Percentiles rank a stretch among this genome's conserved stretches.
phyloP scores from a whole-genome alignment of 2,113 vertebrate genomes.

The Procavia capensis region DNA sequence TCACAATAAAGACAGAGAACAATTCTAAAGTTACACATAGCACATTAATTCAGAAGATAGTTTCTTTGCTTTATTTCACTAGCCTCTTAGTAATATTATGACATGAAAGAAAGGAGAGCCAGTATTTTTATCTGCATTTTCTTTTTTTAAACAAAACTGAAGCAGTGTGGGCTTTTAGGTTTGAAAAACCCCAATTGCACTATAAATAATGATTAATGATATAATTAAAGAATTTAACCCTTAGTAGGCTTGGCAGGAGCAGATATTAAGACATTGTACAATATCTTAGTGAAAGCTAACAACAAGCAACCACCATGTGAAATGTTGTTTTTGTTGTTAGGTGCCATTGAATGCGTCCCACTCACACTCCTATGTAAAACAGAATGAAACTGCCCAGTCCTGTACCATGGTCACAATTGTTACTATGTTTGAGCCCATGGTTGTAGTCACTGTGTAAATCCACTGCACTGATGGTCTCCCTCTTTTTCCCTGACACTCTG shows the following conservation, averaged over 20 bases:
- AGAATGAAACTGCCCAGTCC: too few relatives aligned
- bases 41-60: not conserved
- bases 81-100: not conserved
- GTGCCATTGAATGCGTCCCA: too few relatives aligned
- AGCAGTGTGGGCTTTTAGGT: not conserved
- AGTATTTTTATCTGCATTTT: not conserved
- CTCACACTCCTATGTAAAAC: too few relatives aligned
- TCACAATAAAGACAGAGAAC: not conserved
- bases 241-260: not conserved
- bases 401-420: too few relatives aligned
- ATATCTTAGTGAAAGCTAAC: not conserved
- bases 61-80: not conserved
- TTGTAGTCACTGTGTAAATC: too few relatives aligned
- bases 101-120: not conserved
- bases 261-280: not conserved
- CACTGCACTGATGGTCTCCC: too few relatives aligned
- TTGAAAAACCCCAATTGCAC: not conserved
- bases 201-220: not conserved
- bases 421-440: too few relatives aligned
- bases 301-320: not conserved
- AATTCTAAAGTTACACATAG: not conserved
- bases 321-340: too few relatives aligned
- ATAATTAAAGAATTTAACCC: conserved; percentile 25
- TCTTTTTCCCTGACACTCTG: too few relatives aligned
- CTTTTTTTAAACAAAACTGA: not conserved